Evolutionary conservation across 2,113 vertebrate genomes (phyloP), one percentile per base, ranked within the genome.

Genomic region (Fulica atra): DNA sequence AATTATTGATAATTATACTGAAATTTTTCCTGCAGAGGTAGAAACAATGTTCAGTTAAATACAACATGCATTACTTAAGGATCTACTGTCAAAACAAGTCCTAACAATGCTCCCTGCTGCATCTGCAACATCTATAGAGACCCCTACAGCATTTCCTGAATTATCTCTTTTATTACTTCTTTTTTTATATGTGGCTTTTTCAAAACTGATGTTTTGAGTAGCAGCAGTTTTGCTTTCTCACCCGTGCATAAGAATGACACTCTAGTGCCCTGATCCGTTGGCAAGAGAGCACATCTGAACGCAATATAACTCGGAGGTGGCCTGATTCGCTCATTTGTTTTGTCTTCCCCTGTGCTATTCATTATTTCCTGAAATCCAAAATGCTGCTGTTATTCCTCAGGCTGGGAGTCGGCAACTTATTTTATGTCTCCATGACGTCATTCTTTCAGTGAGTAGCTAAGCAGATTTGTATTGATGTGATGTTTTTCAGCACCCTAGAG

Each of bases 401-500:
- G 68, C 54, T 86, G 56, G 61, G 54, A 94, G 42, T 65, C 54
- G 83, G 70, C 1, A 2, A 36, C 44, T 86, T 94, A 54, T 80
- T 79, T 46, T 92, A 91, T 73, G 51, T 56, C 90, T 95, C 54
- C 11, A 51, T 90, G 16, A 88, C 7, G 7, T 93, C 81, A 89
- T 63, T 88, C 66, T 40, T 90, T 91, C 65, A 48, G 56, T 42
- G 76, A 90, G 64, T 31, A 73, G 51, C 51, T 93, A 93, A 96
- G 85, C 64, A 92, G 88, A 96, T 94, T 78, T 93, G 46, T 94
- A 93, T 95, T 88, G 94, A 95, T 92, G 76, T n/a, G 56, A 64
- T 86, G 51, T 64, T 94, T 91, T 92, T 72, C 88, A 88, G 82
- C 80, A 88, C 85, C 88, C 95, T 74, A 63, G 81, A 89, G 86